Conservation (phyloP, 2,797 vertebrate species). For the Psittacula derbiana region DNA sequence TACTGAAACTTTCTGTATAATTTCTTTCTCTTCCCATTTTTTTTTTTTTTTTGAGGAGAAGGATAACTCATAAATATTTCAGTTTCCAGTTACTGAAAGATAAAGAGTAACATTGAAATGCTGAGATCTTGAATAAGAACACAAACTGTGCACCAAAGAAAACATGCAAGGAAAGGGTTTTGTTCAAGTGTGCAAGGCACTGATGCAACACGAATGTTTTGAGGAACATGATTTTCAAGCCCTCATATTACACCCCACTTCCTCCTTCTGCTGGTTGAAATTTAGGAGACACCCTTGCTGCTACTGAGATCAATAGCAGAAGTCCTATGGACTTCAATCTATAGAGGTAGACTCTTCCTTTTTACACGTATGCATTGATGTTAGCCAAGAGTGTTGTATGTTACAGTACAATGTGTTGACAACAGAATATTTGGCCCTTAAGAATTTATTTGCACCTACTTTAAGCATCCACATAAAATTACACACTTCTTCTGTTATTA, state of each 20-base stretch:
- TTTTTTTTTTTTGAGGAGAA: not conserved
- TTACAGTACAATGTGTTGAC: not conserved
- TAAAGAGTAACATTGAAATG: not conserved
- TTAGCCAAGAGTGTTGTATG: fast-evolving
- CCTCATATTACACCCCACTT: not conserved
- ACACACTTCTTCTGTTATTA: not conserved
- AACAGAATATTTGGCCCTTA: not conserved
- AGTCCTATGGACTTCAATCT: not conserved
- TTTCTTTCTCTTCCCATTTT: not conserved
- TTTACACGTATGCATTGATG: not conserved
- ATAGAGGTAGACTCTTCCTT: not conserved
- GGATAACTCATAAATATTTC: not conserved
- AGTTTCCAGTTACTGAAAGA: not conserved
- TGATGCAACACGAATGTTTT: not conserved
- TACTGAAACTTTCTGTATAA: not conserved
- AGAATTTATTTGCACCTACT: not conserved
- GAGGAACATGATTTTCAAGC: not conserved
- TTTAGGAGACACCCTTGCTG: not conserved
- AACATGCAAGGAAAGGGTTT: not conserved
- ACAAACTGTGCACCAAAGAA: not conserved
- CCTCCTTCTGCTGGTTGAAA: not conserved
- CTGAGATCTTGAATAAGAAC: not conserved
- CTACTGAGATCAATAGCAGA: not conserved
- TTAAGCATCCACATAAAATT: not conserved
- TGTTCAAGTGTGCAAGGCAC: not conserved